A percentile compares a stretch with the other conserved stretches of the same genome.
Conservation (phyloP, 2,797 vertebrate species). For the Vespertilio murinus region DNA sequence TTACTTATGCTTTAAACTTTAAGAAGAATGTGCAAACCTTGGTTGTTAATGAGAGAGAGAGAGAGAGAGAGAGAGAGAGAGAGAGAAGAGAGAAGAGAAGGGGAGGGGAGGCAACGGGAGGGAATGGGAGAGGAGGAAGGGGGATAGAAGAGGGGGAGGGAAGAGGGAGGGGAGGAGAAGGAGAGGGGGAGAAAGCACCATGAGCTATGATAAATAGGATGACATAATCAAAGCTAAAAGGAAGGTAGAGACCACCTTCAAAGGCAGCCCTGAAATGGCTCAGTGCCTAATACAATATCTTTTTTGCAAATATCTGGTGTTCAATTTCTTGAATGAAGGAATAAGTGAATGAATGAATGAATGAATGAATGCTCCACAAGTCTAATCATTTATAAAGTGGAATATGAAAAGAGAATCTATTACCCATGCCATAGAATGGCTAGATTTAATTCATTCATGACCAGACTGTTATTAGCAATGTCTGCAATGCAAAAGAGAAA, state of each 20-base stretch:
- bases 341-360: not conserved
- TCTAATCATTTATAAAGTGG: not conserved
- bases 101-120: fast-evolving
- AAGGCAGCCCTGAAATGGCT: not conserved
- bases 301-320: not conserved
- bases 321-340: conserved; percentile 28
- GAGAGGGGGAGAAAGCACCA: not conserved
- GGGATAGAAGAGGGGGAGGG: not conserved
- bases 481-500: conserved; percentile 25
- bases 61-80: not conserved
- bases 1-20: not conserved
- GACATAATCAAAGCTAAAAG: not conserved
- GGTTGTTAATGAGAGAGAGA: not conserved
- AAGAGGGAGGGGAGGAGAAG: fast-evolving
- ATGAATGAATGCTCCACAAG: not conserved
- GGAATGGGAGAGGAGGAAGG: not conserved
- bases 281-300: not conserved
- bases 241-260: not conserved
- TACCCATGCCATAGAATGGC: not conserved
- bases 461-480: not conserved
- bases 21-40: not conserved
- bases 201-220: not conserved
- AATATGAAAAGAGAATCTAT: not conserved
- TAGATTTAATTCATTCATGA: conserved; percentile 17
- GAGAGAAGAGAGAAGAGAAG: not conserved